phyloP scores from a whole-genome alignment of 1,140 invertebrate genomes.

The Amyelois transitella region DNA sequence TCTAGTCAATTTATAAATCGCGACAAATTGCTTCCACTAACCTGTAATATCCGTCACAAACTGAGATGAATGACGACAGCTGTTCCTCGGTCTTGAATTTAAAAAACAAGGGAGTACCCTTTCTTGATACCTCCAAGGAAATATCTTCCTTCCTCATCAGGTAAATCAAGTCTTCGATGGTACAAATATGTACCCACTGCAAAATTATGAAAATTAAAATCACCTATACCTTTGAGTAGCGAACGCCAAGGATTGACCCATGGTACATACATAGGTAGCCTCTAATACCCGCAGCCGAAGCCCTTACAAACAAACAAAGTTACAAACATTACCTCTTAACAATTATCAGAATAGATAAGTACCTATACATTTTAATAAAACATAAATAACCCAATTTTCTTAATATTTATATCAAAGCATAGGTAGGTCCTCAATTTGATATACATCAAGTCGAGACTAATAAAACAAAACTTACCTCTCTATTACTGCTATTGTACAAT shows the following conservation, averaged over 20 bases:
- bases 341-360: too few species aligned
- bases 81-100: slow-evolving; percentile 77
- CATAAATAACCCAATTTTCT: too few species aligned
- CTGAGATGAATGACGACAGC: slow-evolving; percentile 87
- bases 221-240: too few species aligned
- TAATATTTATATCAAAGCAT: too few species aligned
- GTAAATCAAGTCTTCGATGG: slow-evolving; percentile 88
- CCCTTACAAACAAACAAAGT: too few species aligned
- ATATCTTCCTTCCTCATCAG: slow-evolving; percentile 82
- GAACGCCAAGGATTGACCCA: too few species aligned
- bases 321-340: too few species aligned
- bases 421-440: too few species aligned
- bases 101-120: slow-evolving; percentile 85
- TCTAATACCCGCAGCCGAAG: too few species aligned
- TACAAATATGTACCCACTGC: slow-evolving; percentile 84
- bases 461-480: slow-evolving; percentile 68
- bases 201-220: slow-evolving; percentile 25
- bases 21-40: slow-evolving; percentile 17
- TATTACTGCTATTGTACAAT: slow-evolving; percentile 76
- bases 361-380: too few species aligned
- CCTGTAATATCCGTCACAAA: slow-evolving; percentile 90
- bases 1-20: not conserved
- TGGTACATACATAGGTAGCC: not conserved
- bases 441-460: too few species aligned
- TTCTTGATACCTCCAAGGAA: slow-evolving; percentile 85